A percentile compares a stretch with the other conserved stretches of the same genome.
Evolutionary conservation across 2,797 vertebrate species (phyloP).

Genomic region (Sebastes matsubarae): DNA sequence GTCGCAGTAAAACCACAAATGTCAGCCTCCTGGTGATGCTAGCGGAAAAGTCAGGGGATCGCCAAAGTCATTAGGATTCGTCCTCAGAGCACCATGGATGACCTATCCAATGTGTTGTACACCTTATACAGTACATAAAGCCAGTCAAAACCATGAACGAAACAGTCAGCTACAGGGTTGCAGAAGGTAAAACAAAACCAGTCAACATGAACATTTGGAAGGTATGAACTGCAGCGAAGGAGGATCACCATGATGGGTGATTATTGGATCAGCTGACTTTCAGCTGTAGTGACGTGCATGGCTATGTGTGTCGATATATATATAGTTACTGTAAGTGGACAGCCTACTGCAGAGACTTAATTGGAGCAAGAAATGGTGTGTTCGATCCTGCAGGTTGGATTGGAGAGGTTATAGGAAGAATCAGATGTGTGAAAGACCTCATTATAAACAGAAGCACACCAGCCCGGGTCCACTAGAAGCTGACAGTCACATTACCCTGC

Average conservation of each 20-base stretch:
- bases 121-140: not conserved
- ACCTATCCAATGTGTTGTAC: not conserved
- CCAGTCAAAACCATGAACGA: not conserved
- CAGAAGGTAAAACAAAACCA: not conserved
- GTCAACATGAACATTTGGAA: not conserved
- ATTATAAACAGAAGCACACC: slow-evolving; percentile 81
- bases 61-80: not conserved
- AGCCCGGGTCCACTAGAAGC: slow-evolving; percentile 59
- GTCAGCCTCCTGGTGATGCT: not conserved
- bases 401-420: slow-evolving; percentile 33
- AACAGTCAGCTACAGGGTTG: not conserved
- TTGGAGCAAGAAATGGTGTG: slow-evolving; percentile 34
- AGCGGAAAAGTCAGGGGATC: not conserved
- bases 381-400: slow-evolving; percentile 17
- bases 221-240: not conserved
- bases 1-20: not conserved
- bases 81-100: not conserved
- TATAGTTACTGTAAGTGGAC: not conserved
- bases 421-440: slow-evolving; percentile 53
- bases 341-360: slow-evolving; percentile 28
- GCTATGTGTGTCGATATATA: not conserved
- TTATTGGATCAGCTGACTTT: slow-evolving; percentile 25
- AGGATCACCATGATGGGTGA: not conserved
- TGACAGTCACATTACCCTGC: slow-evolving; percentile 16
- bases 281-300: not conserved